Base-by-base conservation (phyloP, 2,797 vertebrate genomes). In the Dendrocincla tyrannina region DNA sequence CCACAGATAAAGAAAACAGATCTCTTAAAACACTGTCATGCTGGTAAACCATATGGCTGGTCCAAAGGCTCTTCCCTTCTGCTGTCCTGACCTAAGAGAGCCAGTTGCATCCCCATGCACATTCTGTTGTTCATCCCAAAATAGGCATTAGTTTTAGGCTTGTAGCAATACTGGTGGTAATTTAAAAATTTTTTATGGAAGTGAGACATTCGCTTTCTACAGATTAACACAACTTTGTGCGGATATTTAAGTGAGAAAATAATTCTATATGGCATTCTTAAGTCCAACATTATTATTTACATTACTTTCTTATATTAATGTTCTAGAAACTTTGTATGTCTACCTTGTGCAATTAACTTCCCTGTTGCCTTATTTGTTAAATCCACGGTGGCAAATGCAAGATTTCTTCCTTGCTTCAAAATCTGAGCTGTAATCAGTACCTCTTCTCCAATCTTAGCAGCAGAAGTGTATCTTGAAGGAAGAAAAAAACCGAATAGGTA, bases 241-340 rank as follows among this genome's bases (percentile, higher is more conserved):
- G 63, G 56, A 53, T 56, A 70, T 5, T 2, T 46, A 86, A 78
- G 12, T 50, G 39, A 60, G 60, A 88, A 82, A 77, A 68, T 78
- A 9, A 56, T 49, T 92, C 32, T 44, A 3, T 64, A 27, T 9
- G 37, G 23, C 33, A 58, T 81, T 93, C 52, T 72, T 41, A 90
- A 76, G 39, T 22, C 39, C 16, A 87, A 75, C 4, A 14, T 64
- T 23, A 39, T 55, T 80, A 80, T 85, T 80, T 11, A 58, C 52
- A 64, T 41, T 30, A 37, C 18, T 18, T 66, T 35, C 20, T 47
- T 50, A 8, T 37, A 73, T 96, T 97, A 98, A 92, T 91, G 96
- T 66, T 99, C 99, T 15, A 99, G 92, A 97, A 99, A 98, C 95
- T 99, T 99, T 9, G 99, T 99, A 94, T 99, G 99, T 95, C 99